phyloP scores from a whole-genome alignment of 2,888 invertebrate genomes.

The Parascotia fuliginaria region DNA sequence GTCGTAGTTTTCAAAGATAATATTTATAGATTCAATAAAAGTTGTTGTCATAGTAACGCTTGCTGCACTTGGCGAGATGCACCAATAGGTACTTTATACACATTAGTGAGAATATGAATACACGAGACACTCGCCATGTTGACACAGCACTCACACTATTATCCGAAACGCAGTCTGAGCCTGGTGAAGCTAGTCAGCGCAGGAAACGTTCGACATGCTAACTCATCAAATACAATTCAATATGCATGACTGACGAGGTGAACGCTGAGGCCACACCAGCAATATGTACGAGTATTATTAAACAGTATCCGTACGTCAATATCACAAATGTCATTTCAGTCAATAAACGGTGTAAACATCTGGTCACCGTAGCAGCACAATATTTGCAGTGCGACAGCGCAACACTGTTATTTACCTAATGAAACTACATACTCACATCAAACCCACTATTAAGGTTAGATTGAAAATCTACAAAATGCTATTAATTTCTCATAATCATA shows the following conservation, averaged over 20 bases:
- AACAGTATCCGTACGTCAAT: background rate
- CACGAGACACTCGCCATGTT: constrained; percentile 41
- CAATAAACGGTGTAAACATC: no score
- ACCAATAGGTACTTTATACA: constrained; percentile 28
- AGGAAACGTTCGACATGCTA: constrained; percentile 29
- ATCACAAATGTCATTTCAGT: background rate
- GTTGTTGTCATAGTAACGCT: constrained; percentile 17
- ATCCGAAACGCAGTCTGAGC: constrained; percentile 13
- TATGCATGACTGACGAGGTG: constrained; percentile 33
- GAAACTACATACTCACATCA: constrained; percentile 19
- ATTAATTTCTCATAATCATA: constrained; percentile 37
- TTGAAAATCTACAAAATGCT: constrained; percentile 34
- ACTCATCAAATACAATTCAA: constrained; percentile 36
- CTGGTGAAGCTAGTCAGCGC: constrained; percentile 12
- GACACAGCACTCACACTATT: constrained; percentile 52
- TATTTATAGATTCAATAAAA: constrained; percentile 3
- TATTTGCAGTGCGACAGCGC: background rate
- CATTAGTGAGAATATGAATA: constrained; percentile 27
- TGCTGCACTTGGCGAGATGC: constrained; percentile 3
- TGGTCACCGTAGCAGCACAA: no score
- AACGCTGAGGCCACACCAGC: constrained; percentile 22
- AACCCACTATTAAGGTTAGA: constrained; percentile 19
- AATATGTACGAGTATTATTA: constrained; percentile 9
- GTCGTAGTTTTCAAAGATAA: no score
- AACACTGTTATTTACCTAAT: constrained; percentile 16